Evolutionary conservation across 2,888 invertebrate genomes (phyloP), one percentile per base, ranked within the genome.

Genomic region (Cheilosia vulpina): DNA sequence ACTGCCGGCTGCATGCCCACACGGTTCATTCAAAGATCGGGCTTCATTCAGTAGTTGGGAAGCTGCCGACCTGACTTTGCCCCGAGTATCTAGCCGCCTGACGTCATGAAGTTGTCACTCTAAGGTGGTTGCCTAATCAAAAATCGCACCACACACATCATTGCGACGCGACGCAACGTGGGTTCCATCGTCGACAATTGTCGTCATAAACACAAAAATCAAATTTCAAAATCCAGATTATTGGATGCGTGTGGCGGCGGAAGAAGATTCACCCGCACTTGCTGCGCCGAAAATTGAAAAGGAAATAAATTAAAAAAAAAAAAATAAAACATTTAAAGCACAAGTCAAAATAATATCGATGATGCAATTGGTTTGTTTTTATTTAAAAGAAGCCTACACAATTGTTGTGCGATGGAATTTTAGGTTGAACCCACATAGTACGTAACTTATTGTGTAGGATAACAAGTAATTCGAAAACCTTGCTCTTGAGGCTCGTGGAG

Each of bases 381-480:
- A 52, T 77, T 76, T 41, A 52, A 53, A 60, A 66, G 41, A 77
- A 72, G 66, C 85, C 85, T 85, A 85, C 83, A 78, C 72, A 68
- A 15, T 47, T 65, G 78, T 65, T 41, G 62, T 71, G 57, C 62
- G 62, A 63, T 58, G 76, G 68, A 81, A 77, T 68, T 85, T 85
- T 85, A 72, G 81, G 85, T 72, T 69, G 79, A 81, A 85, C 80
- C 85, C 81, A 84, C 83, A 83, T 83, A 13, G 21, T 38, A 78
- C 65, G 71, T 60, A 75, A 55, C 63, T 77, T 45, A 76, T 41
- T 81, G 85, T 81, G 85, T 85, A 85, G 85, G 85, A 72, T 85
- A 85, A 85, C 85, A 73, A 85, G 85, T 81, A 76, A 85, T 80
- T 75, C 31, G 55, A 77, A 85, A 81, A 81, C 85, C 85, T 85